These are phyloP conservation scores for Ryuthela nishihirai DNA, from an alignment of 2,888 invertebrate genomes.

Conservation along the genomic window DNA sequence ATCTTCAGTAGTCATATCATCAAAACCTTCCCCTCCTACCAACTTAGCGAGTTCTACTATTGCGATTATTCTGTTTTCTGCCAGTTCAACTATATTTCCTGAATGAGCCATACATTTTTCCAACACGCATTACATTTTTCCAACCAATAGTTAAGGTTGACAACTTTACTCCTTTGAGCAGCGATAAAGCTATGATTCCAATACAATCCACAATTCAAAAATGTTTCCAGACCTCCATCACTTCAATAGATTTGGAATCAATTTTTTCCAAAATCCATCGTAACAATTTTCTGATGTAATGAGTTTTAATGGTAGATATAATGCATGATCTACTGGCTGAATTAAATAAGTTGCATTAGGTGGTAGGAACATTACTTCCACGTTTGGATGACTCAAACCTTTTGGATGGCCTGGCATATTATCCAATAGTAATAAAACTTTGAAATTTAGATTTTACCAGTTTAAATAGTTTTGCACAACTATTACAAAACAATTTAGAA, in stretches of 20 bases:
- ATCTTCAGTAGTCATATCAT: slow-evolving; percentile 2
- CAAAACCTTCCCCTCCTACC: background rate
- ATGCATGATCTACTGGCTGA: slow-evolving; percentile 1
- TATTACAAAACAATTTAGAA: background rate
- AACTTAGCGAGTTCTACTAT: slow-evolving; percentile 4
- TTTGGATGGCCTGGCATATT: background rate
- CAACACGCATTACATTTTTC: background rate
- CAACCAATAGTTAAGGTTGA: background rate
- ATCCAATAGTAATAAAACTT: slow-evolving; percentile 4
- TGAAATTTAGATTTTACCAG: background rate
- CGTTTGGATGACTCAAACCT: background rate
- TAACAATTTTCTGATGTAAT: slow-evolving; percentile 1
- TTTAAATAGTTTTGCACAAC: slow-evolving; percentile 2
- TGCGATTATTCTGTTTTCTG: background rate
- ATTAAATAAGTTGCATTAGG: background rate
- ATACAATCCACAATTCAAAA: slow-evolving; percentile 1
- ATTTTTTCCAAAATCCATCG: slow-evolving; percentile 1
- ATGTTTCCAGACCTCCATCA: background rate
- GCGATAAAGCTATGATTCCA: background rate
- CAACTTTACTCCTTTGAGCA: background rate
- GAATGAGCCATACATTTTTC: background rate
- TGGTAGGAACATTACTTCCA: background rate
- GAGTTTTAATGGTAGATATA: slow-evolving; percentile 5
- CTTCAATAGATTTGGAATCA: slow-evolving; percentile 1
- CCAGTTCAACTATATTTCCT: background rate